Conservation (phyloP, 1,140 invertebrate genomes). For the Heliconius congener region DNA sequence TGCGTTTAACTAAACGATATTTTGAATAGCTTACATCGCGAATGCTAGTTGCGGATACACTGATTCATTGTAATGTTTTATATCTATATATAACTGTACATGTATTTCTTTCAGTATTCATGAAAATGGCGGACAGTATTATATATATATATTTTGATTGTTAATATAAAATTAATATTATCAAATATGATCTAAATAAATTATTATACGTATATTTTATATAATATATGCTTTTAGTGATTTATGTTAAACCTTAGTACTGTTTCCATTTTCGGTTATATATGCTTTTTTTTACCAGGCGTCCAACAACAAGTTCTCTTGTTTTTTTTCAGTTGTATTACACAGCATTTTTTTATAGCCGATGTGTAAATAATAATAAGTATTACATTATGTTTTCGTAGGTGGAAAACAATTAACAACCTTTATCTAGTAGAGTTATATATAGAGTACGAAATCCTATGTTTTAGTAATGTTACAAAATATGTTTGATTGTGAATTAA, state of each 20-base stretch:
- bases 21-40: neutral
- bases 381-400: slow-evolving; percentile 2
- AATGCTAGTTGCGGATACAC: neutral
- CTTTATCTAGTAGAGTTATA: neutral
- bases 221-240: neutral
- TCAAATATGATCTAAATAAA: neutral
- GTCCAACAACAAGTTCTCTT: neutral
- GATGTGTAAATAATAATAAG: slow-evolving; percentile 1
- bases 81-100: neutral
- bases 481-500: slow-evolving; percentile 39
- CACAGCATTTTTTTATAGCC: neutral
- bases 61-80: neutral
- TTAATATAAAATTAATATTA: neutral
- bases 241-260: neutral
- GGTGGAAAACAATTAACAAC: neutral
- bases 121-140: slow-evolving; percentile 4
- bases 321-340: neutral
- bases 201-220: neutral
- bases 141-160: neutral
- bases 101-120: neutral
- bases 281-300: neutral
- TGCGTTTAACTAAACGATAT: neutral
- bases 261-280: neutral
- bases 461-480: slow-evolving; percentile 24
- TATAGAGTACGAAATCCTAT: slow-evolving; percentile 19